These are phyloP conservation scores for Vireo altiloquus DNA, from an alignment of 2,113 vertebrate species.

Conservation along the genomic window DNA sequence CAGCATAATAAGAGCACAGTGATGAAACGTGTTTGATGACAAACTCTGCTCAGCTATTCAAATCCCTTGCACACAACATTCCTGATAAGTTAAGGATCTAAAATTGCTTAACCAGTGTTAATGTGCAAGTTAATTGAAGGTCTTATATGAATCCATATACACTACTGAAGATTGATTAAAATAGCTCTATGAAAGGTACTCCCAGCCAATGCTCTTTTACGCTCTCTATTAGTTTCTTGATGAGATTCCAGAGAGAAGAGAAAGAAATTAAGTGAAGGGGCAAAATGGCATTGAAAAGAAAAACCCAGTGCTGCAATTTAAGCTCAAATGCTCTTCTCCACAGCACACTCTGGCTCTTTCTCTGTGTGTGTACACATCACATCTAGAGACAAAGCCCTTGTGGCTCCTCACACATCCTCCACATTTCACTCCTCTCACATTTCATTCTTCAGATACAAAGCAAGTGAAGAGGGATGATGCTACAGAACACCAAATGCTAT, in stretches of 20 bases:
- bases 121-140: slow-evolving; percentile 47
- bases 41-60: neutral
- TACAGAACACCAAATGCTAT: neutral
- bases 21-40: neutral
- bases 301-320: neutral
- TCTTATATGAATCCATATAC: slow-evolving; percentile 30
- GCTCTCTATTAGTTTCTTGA: neutral
- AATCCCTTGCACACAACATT: neutral
- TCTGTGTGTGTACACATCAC: neutral
- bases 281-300: slow-evolving; percentile 2
- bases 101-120: slow-evolving; percentile 29
- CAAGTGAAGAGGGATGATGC: neutral
- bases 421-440: neutral
- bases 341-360: neutral
- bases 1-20: neutral
- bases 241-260: slow-evolving; percentile 43
- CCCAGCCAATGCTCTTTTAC: neutral
- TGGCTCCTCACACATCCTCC: neutral
- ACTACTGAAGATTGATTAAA: slow-evolving; percentile 44
- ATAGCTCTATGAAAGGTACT: neutral
- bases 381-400: neutral
- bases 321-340: neutral
- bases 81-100: slow-evolving; percentile 37
- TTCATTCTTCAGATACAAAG: neutral
- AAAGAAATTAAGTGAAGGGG: slow-evolving; percentile 27